These are phyloP conservation scores for Cerceris rybyensis DNA, from an alignment of 2,888 invertebrate genomes.

Conservation along the genomic window DNA sequence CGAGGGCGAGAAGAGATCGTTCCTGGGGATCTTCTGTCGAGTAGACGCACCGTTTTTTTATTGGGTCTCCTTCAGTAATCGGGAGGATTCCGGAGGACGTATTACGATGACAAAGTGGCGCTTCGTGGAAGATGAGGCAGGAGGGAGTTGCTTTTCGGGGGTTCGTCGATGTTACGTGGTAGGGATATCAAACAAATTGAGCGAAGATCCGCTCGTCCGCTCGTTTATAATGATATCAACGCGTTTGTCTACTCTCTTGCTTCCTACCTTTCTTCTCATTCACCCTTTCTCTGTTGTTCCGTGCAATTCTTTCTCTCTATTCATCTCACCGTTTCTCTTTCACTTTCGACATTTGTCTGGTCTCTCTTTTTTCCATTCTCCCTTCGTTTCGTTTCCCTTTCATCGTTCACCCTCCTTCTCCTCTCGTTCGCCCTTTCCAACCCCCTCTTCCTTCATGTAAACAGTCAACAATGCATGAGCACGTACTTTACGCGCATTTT, in stretches of 20 bases:
- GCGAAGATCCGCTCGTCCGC: constrained; percentile 70
- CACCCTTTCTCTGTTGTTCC: neutral
- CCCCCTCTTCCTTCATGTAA: neutral
- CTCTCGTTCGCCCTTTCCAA: neutral
- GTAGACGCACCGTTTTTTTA: constrained; percentile 40
- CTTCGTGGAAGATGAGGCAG: constrained; percentile 60
- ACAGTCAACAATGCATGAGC: constrained; percentile 32
- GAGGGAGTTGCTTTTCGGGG: constrained; percentile 25
- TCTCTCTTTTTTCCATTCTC: constrained; percentile 12
- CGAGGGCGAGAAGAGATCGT: constrained; percentile 20
- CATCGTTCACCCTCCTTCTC: constrained; percentile 12
- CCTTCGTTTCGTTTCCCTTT: constrained; percentile 15
- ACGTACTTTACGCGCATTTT: constrained; percentile 33
- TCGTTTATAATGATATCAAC: constrained; percentile 74
- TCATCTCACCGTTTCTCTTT: constrained; percentile 9
- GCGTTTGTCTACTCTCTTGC: constrained; percentile 28
- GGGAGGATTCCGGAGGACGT: constrained; percentile 43
- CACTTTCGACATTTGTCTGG: too few species aligned
- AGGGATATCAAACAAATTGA: constrained; percentile 74
- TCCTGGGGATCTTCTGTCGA: constrained; percentile 19
- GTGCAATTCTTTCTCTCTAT: neutral
- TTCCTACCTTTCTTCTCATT: neutral
- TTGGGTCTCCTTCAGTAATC: constrained; percentile 35
- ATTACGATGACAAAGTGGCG: constrained; percentile 72
- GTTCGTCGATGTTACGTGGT: constrained; percentile 49